phyloP scores from a whole-genome alignment of 2,888 invertebrate genomes.

The Neuroscelio doddi region DNA sequence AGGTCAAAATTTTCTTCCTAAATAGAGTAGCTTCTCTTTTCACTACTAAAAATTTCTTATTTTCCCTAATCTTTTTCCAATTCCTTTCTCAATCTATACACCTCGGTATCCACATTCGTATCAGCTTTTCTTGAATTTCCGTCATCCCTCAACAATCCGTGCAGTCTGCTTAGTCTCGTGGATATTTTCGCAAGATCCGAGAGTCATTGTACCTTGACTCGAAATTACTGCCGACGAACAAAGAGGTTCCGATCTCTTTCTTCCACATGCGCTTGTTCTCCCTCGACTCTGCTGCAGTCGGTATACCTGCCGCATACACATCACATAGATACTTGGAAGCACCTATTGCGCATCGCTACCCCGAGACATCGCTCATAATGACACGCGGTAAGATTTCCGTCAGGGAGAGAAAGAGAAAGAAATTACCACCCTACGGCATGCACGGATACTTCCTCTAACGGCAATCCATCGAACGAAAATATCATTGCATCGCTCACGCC shows the following conservation, averaged over 20 bases:
- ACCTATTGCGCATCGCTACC: conserved; percentile 47
- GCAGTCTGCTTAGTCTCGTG: conserved; percentile 17
- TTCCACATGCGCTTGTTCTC: neutral
- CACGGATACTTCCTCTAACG: conserved; percentile 35
- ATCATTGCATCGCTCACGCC: conserved; percentile 29
- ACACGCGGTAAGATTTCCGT: conserved; percentile 45
- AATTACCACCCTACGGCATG: conserved; percentile 49
- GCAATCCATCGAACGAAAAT: conserved; percentile 42
- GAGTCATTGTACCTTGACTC: conserved; percentile 36
- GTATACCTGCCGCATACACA: too few relatives aligned
- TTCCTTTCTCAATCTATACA: conserved; percentile 4
- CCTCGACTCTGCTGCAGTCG: too few relatives aligned
- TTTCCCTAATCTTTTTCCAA: conserved; percentile 21
- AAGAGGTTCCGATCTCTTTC: conserved; percentile 46
- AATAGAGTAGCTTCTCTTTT: conserved; percentile 10
- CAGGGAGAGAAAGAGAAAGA: conserved; percentile 34
- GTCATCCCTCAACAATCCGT: conserved; percentile 23
- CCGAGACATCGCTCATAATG: conserved; percentile 51
- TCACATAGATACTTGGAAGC: conserved; percentile 29
- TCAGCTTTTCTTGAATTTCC: conserved; percentile 20
- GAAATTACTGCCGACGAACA: conserved; percentile 45
- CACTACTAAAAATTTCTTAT: conserved; percentile 6
- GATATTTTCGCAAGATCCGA: conserved; percentile 34
- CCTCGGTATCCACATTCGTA: neutral
- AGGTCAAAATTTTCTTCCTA: neutral